Percentiles rank a stretch among this genome's conserved stretches.
phyloP scores from a whole-genome alignment of 2,797 vertebrate species.

The Alca torda region DNA sequence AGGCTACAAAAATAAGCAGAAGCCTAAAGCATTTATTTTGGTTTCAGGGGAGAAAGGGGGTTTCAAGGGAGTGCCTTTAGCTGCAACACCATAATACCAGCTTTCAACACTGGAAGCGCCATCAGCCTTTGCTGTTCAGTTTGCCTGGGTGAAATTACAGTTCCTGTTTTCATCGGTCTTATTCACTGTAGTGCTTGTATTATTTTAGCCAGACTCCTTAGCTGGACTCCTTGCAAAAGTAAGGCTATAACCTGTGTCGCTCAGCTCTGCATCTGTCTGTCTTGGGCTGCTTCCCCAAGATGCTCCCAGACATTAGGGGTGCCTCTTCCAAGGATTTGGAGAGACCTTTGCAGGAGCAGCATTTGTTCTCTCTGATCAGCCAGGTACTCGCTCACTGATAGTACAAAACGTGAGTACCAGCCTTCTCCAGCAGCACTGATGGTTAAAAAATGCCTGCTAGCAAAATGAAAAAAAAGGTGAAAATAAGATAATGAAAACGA shows the following conservation, averaged over 20 bases:
- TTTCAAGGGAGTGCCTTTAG: background rate
- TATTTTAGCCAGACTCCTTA: background rate
- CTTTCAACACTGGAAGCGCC: background rate
- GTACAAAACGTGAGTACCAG: background rate
- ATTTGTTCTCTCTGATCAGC: background rate
- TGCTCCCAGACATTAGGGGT: background rate
- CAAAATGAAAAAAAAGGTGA: background rate
- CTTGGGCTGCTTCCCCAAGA: background rate
- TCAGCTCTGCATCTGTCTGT: background rate
- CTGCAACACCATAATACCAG: background rate
- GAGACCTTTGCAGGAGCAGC: background rate
- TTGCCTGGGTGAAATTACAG: background rate
- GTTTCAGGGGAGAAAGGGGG: background rate
- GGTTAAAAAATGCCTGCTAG: background rate
- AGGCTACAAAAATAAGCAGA: background rate
- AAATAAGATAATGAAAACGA: background rate
- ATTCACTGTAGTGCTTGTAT: background rate
- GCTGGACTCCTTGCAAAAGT: background rate
- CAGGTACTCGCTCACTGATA: fast-evolving
- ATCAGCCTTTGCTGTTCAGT: background rate
- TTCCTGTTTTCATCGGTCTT: background rate
- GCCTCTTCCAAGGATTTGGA: background rate
- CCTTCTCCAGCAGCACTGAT: background rate
- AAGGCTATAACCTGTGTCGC: background rate
- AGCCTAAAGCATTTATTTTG: background rate